phyloP scores from a whole-genome alignment of 35 echinoderm and acorn worm genomes.

The Nesometra sesokonis region DNA sequence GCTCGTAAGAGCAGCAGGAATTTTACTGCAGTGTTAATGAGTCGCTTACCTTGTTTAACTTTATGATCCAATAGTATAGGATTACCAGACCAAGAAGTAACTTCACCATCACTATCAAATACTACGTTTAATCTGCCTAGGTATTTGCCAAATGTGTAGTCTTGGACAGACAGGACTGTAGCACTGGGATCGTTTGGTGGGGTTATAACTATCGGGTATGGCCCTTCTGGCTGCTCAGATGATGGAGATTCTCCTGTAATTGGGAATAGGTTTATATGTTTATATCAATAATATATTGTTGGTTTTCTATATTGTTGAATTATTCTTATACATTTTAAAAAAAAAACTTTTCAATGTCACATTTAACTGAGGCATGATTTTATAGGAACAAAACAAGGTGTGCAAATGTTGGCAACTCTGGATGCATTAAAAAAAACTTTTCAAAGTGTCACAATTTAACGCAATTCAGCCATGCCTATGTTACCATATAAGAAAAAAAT shows the following conservation, averaged over 20 bases:
- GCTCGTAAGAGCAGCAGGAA: too few species aligned
- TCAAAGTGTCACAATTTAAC: too few species aligned
- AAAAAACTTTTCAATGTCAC: too few species aligned
- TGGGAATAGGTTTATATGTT: neutral
- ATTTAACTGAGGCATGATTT: too few species aligned
- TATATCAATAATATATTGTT: neutral
- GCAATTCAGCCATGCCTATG: too few species aligned
- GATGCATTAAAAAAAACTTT: too few species aligned
- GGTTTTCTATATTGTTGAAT: too few species aligned
- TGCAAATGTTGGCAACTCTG: too few species aligned
- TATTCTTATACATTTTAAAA: too few species aligned
- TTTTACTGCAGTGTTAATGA: too few species aligned
- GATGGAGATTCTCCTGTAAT: neutral
- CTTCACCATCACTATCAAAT: conserved; percentile 39
- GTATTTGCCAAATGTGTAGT: conserved; percentile 47
- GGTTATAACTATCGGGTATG: conserved; percentile 41
- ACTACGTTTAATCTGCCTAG: conserved; percentile 33
- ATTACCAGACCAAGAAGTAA: conserved; percentile 40
- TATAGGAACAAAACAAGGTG: too few species aligned
- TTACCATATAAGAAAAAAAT: too few species aligned
- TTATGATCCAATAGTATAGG: conserved; percentile 38
- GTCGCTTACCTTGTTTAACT: conserved; percentile 60
- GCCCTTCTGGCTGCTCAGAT: neutral
- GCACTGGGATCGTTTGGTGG: conserved; percentile 9
- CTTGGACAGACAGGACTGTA: conserved; percentile 53